These are phyloP conservation scores for Onychostruthus taczanowskii DNA, from an alignment of 2,113 vertebrate species.

Conservation along the genomic window DNA sequence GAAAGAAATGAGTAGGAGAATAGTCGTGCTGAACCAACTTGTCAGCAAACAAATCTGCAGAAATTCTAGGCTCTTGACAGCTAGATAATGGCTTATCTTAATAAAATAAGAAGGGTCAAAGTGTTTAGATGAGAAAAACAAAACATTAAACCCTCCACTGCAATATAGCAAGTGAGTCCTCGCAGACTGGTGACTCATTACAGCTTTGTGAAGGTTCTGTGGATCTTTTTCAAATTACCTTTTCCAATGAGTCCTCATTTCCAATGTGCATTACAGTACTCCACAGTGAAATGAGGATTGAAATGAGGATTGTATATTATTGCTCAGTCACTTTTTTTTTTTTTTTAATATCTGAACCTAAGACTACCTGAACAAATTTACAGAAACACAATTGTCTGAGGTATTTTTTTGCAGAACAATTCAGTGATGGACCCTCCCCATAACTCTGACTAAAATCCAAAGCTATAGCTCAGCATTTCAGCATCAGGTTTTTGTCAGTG, in stretches of 20 bases:
- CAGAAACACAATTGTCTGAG: background rate
- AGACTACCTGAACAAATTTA: conserved; percentile 4
- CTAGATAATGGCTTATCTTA: conserved; percentile 62
- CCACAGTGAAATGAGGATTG: conserved; percentile 44
- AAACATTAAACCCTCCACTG: conserved; percentile 43
- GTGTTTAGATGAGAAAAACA: conserved; percentile 49
- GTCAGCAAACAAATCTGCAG: conserved; percentile 25
- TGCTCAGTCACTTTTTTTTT: background rate
- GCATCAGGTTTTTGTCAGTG: background rate
- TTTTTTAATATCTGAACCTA: background rate
- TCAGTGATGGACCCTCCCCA: background rate
- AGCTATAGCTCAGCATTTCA: background rate
- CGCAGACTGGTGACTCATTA: conserved; percentile 46
- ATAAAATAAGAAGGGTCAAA: conserved; percentile 60
- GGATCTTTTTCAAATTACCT: conserved; percentile 54
- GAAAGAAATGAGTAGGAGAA: conserved; percentile 23
- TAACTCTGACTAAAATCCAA: background rate
- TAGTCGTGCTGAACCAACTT: background rate
- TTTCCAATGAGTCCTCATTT: conserved; percentile 65
- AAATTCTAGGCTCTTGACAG: conserved; percentile 44
- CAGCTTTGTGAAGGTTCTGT: conserved; percentile 33
- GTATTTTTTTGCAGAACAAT: background rate
- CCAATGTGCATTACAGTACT: conserved; percentile 32
- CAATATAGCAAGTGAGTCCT: conserved; percentile 45
- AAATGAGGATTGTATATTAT: conserved; percentile 21